These are phyloP conservation scores for Sminthopsis crassicaudata DNA, from an alignment of 2,113 vertebrate species.

Conservation along the genomic window DNA sequence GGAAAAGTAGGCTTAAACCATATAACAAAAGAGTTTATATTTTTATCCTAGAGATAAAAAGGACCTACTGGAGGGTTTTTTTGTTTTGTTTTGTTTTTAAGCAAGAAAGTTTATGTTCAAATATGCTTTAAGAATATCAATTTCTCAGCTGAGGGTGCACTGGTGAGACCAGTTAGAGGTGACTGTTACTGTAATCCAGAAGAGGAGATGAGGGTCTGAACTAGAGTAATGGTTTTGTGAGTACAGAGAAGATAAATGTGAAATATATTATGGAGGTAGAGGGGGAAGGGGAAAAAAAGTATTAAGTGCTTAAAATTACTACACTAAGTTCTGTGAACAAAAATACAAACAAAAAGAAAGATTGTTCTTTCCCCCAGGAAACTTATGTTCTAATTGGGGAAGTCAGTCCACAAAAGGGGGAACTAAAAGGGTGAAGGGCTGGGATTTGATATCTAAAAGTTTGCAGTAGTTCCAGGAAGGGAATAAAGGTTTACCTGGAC, in stretches of 20 bases:
- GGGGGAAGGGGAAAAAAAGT: neutral
- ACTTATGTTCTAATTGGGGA: neutral
- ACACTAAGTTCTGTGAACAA: neutral
- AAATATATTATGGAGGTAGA: neutral
- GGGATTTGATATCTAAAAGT: neutral
- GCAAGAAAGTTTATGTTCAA: neutral
- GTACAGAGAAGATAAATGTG: neutral
- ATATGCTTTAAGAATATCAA: neutral
- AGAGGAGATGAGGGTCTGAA: neutral
- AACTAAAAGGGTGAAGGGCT: neutral
- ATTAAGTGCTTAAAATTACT: neutral
- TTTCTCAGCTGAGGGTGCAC: neutral
- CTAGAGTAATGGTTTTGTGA: neutral
- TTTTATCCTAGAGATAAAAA: neutral
- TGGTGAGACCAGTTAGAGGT: neutral
- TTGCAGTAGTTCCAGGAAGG: too few relatives aligned
- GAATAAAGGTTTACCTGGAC: too few relatives aligned
- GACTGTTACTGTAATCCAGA: neutral
- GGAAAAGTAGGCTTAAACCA: neutral
- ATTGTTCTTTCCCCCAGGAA: neutral
- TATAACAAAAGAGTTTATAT: neutral
- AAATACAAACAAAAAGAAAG: neutral
- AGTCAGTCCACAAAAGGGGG: neutral
- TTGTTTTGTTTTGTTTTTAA: neutral
- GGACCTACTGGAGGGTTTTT: neutral